Evolutionary conservation across 2,797 vertebrate species (phyloP), one percentile per base, ranked within the genome.

Genomic region (Pristis pectinata): DNA sequence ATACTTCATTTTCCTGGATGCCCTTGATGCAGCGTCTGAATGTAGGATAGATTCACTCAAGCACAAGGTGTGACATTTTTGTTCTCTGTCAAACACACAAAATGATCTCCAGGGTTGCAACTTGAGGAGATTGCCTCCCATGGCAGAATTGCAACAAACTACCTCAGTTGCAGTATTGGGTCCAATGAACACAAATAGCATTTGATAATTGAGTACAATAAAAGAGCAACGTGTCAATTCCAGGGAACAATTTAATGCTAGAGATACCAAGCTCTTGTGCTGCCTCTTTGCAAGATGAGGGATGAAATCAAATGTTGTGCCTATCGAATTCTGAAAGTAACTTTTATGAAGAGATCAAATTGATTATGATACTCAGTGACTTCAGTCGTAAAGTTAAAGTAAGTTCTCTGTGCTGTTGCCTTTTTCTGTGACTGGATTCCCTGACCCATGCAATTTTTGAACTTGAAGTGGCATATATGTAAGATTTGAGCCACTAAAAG

Each of bases 51-150:
- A 89, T 61, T n/a, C 15, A 2, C 34, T 91, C 56, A 64, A 91
- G 34, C 87, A 37, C 17, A 91, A 64, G 59, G 3, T 91, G 34
- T 61, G 34, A 64, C 27, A 91, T 61, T 61, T 91, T 91, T 91
- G 87, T 87, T 91, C 34, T 61, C 56, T 91, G 37, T 67, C 89
- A 93, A 44, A 70, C 22, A 41, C 37, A 70, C 17, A 70, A 93
- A 92, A 70, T 67, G 37, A 70, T 44, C 89, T 41, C 89, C 56
- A 10, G 61, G 34, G n/a, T 92, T 92, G 8, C n/a, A 67, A 61
- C 64, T 93, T 7, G 67, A 27, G 64, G 70, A 93, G 64, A 93
- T 44, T 93, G 64, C n/a, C 61, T 93, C 89, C 89, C 37, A 44
- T 44, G 24, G 37, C 89, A 27, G 89, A 22, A 70, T 2, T 22